Percentiles rank a stretch among this genome's conserved stretches.
Evolutionary conservation across 2,797 vertebrate species (phyloP).

Genomic region (Chloroceryle inda): DNA sequence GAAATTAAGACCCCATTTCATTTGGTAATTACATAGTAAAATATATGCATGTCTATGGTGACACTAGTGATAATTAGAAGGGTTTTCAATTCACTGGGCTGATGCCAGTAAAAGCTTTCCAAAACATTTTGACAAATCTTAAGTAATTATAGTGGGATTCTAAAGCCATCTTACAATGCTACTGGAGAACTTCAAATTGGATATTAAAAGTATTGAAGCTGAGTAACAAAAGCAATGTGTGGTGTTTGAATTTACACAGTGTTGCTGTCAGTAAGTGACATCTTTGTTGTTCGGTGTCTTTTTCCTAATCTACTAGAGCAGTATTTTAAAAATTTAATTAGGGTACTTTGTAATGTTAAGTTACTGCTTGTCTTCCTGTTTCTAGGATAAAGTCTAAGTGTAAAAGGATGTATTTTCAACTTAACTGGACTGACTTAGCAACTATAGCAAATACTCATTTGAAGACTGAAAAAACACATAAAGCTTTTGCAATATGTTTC

Average conservation of each 20-base stretch:
- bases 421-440: not conserved
- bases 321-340: not conserved
- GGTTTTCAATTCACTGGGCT: not conserved
- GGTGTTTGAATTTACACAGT: not conserved
- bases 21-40: constrained; percentile 17
- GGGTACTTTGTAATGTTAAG: not conserved
- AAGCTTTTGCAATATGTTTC: not conserved
- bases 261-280: not conserved
- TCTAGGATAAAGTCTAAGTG: not conserved
- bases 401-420: not conserved
- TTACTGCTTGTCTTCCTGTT: not conserved
- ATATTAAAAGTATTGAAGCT: not conserved
- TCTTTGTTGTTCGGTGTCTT: not conserved
- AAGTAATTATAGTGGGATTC: not conserved
- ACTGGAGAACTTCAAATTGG: not conserved
- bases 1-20: not conserved
- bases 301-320: not conserved
- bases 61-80: not conserved
- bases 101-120: not conserved
- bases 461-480: not conserved
- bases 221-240: not conserved
- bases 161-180: not conserved
- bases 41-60: not conserved
- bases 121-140: constrained; percentile 11
- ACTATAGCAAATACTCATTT: not conserved